A percentile compares a stretch with the other conserved stretches of the same genome.
Evolutionary conservation across 2,888 invertebrate species (phyloP).

Genomic region (Ophonus ardosiacus): DNA sequence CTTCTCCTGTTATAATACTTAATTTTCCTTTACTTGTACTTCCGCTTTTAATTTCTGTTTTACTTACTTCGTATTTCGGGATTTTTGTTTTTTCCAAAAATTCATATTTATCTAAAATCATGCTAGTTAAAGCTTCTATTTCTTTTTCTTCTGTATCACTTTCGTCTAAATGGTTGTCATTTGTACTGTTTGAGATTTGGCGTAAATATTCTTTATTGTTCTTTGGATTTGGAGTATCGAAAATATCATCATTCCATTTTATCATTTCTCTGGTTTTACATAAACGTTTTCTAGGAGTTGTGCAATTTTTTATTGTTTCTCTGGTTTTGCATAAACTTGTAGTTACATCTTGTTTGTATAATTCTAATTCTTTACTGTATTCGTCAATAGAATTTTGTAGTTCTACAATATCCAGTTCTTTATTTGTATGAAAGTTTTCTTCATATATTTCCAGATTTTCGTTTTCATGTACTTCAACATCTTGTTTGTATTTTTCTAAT

Average conservation of each 20-base stretch:
- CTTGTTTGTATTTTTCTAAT: slow-evolving; percentile 14
- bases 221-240: slow-evolving; percentile 27
- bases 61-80: slow-evolving; percentile 50
- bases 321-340: not conserved
- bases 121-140: slow-evolving; percentile 66
- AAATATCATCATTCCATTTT: slow-evolving; percentile 55
- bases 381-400: not conserved
- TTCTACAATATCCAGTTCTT: not conserved
- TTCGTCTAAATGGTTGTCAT: not conserved
- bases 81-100: not conserved
- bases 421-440: not conserved
- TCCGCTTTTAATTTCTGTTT: slow-evolving; percentile 47
- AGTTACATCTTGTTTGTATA: not conserved
- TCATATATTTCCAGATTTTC: not conserved
- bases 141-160: slow-evolving; percentile 19
- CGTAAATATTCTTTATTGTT: slow-evolving; percentile 27
- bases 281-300: not conserved
- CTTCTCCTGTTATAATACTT: not conserved
- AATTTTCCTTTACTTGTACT: slow-evolving; percentile 33
- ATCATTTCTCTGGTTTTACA: slow-evolving; percentile 28
- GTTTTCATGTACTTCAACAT: not conserved
- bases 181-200: not conserved
- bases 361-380: not conserved
- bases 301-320: not conserved
- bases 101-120: slow-evolving; percentile 55